Conservation (phyloP, 2,797 vertebrate genomes). For the Graptemys geographica region DNA sequence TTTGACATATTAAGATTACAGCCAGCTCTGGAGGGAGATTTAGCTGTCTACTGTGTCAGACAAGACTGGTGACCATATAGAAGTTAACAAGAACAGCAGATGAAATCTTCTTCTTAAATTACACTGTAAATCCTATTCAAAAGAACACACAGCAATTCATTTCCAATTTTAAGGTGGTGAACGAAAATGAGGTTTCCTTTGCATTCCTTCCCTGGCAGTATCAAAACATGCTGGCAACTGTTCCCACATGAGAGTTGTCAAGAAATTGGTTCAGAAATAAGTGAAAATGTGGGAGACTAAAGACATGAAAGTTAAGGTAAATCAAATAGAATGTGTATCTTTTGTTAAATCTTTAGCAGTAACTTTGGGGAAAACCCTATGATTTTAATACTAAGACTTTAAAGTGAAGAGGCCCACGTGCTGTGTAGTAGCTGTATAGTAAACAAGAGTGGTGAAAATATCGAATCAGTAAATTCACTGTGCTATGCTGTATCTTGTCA, state of each 20-base stretch:
- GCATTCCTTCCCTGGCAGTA: neutral
- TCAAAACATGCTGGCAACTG: neutral
- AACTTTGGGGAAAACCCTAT: neutral
- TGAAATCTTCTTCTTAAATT: constrained; percentile 40
- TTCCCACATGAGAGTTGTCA: neutral
- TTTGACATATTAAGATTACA: constrained; percentile 56
- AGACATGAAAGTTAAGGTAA: neutral
- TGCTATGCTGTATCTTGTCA: neutral
- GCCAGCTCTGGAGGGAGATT: constrained; percentile 41
- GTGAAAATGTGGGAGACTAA: neutral
- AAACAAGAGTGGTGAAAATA: neutral
- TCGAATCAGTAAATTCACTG: neutral
- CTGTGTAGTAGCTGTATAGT: neutral
- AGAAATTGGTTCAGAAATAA: neutral
- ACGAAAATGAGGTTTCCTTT: neutral
- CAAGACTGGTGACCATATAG: neutral
- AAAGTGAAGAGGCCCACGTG: neutral
- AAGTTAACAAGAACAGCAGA: constrained; percentile 30
- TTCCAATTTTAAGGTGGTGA: neutral
- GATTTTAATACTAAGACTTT: neutral
- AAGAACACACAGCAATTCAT: constrained; percentile 24
- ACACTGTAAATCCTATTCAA: neutral
- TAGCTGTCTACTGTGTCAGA: constrained; percentile 40
- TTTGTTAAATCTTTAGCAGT: neutral
- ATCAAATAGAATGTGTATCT: neutral